phyloP scores from a whole-genome alignment of 2,113 vertebrate species.

The Tympanuchus pallidicinctus region DNA sequence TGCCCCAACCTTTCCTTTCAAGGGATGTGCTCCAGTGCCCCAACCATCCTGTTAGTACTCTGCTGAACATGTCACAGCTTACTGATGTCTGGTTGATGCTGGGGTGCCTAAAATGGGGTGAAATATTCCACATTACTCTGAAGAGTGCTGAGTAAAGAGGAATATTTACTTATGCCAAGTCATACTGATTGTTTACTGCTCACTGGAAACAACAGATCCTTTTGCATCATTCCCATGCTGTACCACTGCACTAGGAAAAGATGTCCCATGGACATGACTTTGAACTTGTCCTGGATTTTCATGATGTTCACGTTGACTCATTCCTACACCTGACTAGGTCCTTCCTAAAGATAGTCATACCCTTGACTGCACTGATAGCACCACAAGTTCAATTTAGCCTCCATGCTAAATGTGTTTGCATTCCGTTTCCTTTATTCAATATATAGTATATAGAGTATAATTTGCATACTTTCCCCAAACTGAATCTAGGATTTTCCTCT shows the following conservation, averaged over 20 bases:
- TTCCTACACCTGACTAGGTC: neutral
- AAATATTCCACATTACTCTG: neutral
- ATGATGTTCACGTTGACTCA: accelerated
- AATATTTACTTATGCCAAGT: neutral
- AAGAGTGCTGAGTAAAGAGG: neutral
- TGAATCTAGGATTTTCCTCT: neutral
- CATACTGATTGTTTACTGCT: neutral
- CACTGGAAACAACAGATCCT: neutral
- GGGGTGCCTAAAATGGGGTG: neutral
- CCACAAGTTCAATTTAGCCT: neutral
- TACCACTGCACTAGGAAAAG: neutral
- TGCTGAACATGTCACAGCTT: neutral
- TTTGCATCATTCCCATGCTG: neutral
- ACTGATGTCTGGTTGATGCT: neutral
- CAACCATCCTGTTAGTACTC: accelerated
- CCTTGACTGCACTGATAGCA: neutral
- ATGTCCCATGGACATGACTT: neutral
- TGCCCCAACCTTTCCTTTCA: neutral
- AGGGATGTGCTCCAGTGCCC: neutral
- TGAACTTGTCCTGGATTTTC: neutral
- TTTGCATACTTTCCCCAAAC: neutral
- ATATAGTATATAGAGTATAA: neutral
- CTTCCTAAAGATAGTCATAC: neutral
- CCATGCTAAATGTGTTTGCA: neutral
- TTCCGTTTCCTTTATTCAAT: neutral